Evolutionary conservation across 2,888 invertebrate genomes (phyloP).

Genomic region (Acholoe squamosa): DNA sequence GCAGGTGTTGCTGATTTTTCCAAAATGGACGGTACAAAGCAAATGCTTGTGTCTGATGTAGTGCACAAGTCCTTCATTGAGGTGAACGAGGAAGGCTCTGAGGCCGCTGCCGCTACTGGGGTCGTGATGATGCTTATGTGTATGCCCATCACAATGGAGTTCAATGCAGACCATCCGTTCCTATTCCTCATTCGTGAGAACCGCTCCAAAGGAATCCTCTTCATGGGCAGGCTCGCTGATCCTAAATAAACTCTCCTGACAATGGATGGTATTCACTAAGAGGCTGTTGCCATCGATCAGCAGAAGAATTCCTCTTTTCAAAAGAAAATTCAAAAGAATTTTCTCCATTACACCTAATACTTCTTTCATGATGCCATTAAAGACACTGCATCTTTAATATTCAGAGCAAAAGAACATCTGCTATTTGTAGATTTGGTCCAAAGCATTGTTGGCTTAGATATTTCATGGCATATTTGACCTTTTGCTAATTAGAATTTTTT

Average conservation of each 20-base stretch:
- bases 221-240: constrained; percentile 68
- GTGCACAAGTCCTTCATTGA: constrained; percentile 81
- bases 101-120: constrained; percentile 80
- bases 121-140: constrained; percentile 61
- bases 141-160: constrained; percentile 55
- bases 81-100: constrained; percentile 81
- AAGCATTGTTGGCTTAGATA: too few relatives aligned
- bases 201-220: constrained; percentile 66
- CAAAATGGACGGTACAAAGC: constrained; percentile 73
- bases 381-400: too few relatives aligned
- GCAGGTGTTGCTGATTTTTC: constrained; percentile 76
- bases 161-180: constrained; percentile 70
- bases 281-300: too few relatives aligned
- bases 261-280: too few relatives aligned
- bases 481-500: too few relatives aligned
- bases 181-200: constrained; percentile 70
- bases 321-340: too few relatives aligned
- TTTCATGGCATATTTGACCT: too few relatives aligned
- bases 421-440: too few relatives aligned
- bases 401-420: too few relatives aligned
- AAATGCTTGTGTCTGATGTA: constrained; percentile 75
- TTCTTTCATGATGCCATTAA: too few relatives aligned
- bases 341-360: too few relatives aligned
- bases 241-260: constrained; percentile 17
- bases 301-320: too few relatives aligned